Base-by-base conservation (phyloP, 2,113 vertebrate species). In the Gambusia affinis region DNA sequence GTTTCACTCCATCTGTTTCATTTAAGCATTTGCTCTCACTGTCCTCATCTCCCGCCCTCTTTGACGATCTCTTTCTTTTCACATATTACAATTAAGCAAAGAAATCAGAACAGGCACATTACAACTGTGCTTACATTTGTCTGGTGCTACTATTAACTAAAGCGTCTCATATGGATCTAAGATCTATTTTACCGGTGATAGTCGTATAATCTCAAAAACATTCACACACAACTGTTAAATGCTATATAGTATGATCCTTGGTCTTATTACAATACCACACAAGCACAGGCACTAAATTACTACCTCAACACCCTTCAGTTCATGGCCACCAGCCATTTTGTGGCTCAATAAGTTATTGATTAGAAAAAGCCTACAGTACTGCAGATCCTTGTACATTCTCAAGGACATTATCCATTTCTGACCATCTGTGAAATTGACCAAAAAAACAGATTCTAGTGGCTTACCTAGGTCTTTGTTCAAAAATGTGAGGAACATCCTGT, bases 1-100 rank as follows among this genome's bases (percentile, higher is more conserved):
- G 81, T 82, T 80, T 89, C 86, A 82, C 85, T 82, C 76, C 64
- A 81, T 85, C 79, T 78, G 87, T 80, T 85, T 87, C 77, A 80
- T 72, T 86, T 75, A 74, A 30, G 64, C 81, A 35, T 81, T 57
- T 42, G 60, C 65, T 64, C 72, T 51, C 69, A 60, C 1, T 12
- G 78, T 76, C 72, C n/a, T 67, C 64, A 47, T 75, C 31, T 66
- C 70, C 75, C 62, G 51, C 57, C 11, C 44, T 64, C 22, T 28
- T 63, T 75, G 27, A 57, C 64, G 63, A 42, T 72, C 62, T 69
- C 19, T 60, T 7, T 28, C 24, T n/a, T 35, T 39, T 37, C 22
- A 27, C 8, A 4, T 68, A 64, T 79, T 68, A 70, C 71, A 33
- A 39, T 72, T 71, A 67, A 73, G n/a, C 37, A 44, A 27, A 17